Base-by-base conservation (phyloP, 1,140 invertebrate genomes). In the Portunus trituberculatus region DNA sequence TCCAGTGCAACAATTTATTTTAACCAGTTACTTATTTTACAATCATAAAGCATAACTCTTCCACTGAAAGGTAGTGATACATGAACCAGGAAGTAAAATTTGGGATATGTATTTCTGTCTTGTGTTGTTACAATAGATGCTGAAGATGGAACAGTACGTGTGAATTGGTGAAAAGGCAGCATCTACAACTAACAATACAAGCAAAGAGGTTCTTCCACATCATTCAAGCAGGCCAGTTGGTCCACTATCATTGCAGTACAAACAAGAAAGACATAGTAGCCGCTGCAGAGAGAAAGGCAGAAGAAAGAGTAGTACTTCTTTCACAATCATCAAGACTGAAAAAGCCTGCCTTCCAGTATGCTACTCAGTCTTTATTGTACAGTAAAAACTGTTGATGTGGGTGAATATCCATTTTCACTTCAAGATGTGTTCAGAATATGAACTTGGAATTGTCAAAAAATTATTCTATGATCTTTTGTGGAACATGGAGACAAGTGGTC, bases 291-390 rank as follows among this genome's bases (percentile, higher is more conserved):
- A 89, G 87, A 39, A 31, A 32, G 87, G 87, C 87, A 89, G 87
- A 89, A 89, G 87, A 89, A 89, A 32, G 39, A 32, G 8, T n/a
- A n/a, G n/a, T 32, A 31, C 87, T 89, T 89, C 39, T 31, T 89
- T 45, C 87, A 45, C 87, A 10, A 89, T 89, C 83, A 84, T 84
- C 25, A 84, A 84, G 83, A 84, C 31, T 25, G 83, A 84, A 84
- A 84, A 84, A 84, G 87, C 87, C 87, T 89, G 87, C 87, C 39
- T 89, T 89, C 87, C 39, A 45, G 87, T 89, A 89, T 31, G 87
- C 87, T 89, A 89, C 87, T 8, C 87, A 32, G 87, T 32, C 87
- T 8, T 89, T 89, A 89, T 89, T 89, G 87, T 89, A 89, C 87
- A 89, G 28, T 89, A 31, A 89, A 89, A 39, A 31, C 87, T 89